Conservation (phyloP, 2,888 invertebrate genomes). For the Nomada ferruginata region DNA sequence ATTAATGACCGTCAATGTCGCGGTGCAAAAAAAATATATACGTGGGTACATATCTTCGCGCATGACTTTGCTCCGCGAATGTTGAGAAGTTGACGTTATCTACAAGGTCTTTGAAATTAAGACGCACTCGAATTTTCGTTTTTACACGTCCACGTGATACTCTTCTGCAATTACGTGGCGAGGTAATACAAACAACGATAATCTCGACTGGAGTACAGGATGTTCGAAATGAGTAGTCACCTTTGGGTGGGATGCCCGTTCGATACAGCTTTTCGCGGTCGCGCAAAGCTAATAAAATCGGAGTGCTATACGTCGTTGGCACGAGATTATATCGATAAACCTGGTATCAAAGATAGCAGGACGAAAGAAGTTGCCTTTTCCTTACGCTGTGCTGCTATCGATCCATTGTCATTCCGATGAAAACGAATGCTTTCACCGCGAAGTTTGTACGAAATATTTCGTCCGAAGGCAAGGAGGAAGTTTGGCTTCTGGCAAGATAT, state of each 20-base stretch:
- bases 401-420: conserved; percentile 1
- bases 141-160: background rate
- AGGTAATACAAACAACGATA: background rate
- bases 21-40: background rate
- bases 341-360: conserved; percentile 69
- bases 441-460: too few species aligned
- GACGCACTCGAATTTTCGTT: background rate
- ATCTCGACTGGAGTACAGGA: background rate
- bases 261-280: conserved; percentile 2
- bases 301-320: conserved; percentile 76
- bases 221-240: background rate
- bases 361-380: conserved; percentile 20
- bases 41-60: background rate
- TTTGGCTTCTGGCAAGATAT: conserved; percentile 1
- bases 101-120: background rate
- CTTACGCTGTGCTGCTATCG: conserved; percentile 14
- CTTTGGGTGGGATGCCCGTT: too few species aligned
- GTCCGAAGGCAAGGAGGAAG: background rate
- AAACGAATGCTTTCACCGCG: conserved; percentile 2
- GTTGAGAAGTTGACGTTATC: background rate
- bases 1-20: too few species aligned
- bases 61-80: background rate
- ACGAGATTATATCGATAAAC: conserved; percentile 74
- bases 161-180: background rate
- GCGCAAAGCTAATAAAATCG: conserved; percentile 70